Conservation (phyloP, 2,888 invertebrate genomes). For the Pyrochroa serraticornis region DNA sequence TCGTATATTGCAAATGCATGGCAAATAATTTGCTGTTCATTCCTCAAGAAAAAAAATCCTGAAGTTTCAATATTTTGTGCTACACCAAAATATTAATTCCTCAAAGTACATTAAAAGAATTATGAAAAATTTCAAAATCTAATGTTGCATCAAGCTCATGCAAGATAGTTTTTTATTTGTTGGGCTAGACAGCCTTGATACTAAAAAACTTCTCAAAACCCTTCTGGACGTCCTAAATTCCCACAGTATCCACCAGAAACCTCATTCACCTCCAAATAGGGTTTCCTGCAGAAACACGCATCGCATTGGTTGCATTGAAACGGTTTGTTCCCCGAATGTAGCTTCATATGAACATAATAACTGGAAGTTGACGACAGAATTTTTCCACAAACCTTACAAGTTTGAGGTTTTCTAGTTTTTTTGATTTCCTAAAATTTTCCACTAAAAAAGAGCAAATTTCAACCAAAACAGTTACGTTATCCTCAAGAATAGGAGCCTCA, state of each 20-base stretch:
- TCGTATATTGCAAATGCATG: too few relatives aligned
- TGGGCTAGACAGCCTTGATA: too few relatives aligned
- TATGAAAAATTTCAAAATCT: too few relatives aligned
- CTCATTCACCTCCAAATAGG: constrained; percentile 67
- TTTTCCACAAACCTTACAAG: constrained; percentile 80
- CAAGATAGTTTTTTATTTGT: too few relatives aligned
- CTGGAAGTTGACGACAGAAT: constrained; percentile 77
- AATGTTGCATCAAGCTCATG: too few relatives aligned
- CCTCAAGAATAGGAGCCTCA: constrained; percentile 27
- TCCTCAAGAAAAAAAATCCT: too few relatives aligned
- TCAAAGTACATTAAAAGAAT: too few relatives aligned
- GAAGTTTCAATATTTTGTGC: too few relatives aligned
- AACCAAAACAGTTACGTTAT: background rate
- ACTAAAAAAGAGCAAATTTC: background rate
- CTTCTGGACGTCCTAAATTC: background rate
- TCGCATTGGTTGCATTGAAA: constrained; percentile 80
- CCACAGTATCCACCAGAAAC: constrained; percentile 1
- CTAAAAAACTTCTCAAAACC: too few relatives aligned
- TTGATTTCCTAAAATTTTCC: constrained; percentile 46
- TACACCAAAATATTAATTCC: too few relatives aligned
- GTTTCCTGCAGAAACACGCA: constrained; percentile 80
- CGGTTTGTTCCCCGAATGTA: constrained; percentile 81
- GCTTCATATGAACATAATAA: constrained; percentile 83
- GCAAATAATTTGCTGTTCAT: too few relatives aligned
- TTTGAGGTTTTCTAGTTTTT: constrained; percentile 72